phyloP scores from a whole-genome alignment of 2,888 invertebrate species.

The Isotomurus palustris region DNA sequence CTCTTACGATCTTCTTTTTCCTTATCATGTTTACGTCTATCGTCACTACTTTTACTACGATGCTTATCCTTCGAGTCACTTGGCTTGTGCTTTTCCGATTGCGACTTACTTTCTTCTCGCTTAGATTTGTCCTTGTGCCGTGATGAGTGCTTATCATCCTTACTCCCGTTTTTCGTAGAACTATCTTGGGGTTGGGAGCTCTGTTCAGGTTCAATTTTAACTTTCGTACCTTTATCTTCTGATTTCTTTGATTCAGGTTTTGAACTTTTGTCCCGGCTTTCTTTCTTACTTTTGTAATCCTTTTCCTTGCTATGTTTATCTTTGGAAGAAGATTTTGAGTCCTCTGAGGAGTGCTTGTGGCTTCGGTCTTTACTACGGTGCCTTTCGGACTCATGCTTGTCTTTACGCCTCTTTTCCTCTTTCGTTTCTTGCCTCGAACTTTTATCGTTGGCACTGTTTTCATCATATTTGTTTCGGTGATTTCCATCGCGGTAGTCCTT shows the following conservation, averaged over 20 bases:
- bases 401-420: constrained; percentile 38
- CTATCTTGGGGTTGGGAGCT: constrained; percentile 14
- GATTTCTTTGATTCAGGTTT: background rate
- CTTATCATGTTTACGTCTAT: constrained; percentile 14
- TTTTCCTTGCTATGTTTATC: background rate
- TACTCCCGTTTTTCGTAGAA: constrained; percentile 5
- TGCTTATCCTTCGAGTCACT: constrained; percentile 16
- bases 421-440: constrained; percentile 25
- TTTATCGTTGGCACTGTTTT: constrained; percentile 20
- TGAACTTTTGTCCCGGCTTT: background rate
- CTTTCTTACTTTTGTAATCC: background rate
- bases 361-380: background rate
- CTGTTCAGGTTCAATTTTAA: background rate
- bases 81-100: constrained; percentile 20
- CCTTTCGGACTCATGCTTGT: constrained; percentile 30
- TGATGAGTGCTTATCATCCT: background rate
- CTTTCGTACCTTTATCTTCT: background rate
- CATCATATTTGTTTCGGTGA: constrained; percentile 21
- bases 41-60: constrained; percentile 11
- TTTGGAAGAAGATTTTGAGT: background rate
- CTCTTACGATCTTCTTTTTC: constrained; percentile 37
- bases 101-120: constrained; percentile 9
- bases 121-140: constrained; percentile 1
- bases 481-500: constrained; percentile 28
- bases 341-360: background rate